Evolutionary conservation across 2,888 invertebrate species (phyloP).

Genomic region (Cataglyphis albicans): DNA sequence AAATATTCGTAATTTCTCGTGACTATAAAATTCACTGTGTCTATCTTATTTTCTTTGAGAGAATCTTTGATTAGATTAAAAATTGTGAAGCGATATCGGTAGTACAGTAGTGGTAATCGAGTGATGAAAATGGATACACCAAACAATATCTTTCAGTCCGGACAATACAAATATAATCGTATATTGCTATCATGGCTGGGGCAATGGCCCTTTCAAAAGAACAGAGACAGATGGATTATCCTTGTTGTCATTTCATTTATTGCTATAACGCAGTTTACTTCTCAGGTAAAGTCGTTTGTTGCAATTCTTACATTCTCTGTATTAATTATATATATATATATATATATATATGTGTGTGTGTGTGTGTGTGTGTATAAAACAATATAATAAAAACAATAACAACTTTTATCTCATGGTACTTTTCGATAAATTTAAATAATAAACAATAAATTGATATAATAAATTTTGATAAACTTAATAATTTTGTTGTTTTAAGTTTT

Average conservation of each 20-base stretch:
- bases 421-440: too few relatives aligned
- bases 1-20: slow-evolving; percentile 4
- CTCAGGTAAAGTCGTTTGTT: slow-evolving; percentile 6
- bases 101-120: neutral
- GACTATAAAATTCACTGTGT: neutral
- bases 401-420: too few relatives aligned
- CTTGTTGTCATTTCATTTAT: neutral
- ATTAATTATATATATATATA: neutral
- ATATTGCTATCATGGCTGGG: slow-evolving; percentile 15
- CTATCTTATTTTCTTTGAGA: slow-evolving; percentile 16
- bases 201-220: slow-evolving; percentile 32
- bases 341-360: neutral
- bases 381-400: too few relatives aligned
- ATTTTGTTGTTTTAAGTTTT: too few relatives aligned
- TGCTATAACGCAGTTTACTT: neutral
- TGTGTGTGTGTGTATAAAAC: too few relatives aligned
- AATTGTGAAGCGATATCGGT: neutral
- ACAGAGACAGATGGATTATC: neutral
- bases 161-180: slow-evolving; percentile 25
- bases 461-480: too few relatives aligned
- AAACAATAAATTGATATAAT: too few relatives aligned
- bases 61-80: slow-evolving; percentile 39
- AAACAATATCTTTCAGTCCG: slow-evolving; percentile 28
- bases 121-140: slow-evolving; percentile 31
- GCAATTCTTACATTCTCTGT: neutral